Evolutionary conservation across 2,113 vertebrate genomes (phyloP), one percentile per base, ranked within the genome.

Genomic region (Hyperoodon ampullatus): DNA sequence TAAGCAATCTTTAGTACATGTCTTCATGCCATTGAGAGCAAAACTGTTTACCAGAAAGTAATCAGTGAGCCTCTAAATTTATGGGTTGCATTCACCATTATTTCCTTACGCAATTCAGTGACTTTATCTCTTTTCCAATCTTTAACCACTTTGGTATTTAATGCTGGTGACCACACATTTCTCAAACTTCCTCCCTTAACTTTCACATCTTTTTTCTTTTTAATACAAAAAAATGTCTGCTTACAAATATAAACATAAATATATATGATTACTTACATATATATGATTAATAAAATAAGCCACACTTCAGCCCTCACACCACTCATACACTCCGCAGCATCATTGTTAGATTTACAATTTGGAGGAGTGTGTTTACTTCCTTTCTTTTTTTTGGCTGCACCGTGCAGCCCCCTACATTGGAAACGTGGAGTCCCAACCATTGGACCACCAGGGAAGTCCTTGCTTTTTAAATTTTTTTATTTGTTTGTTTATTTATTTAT

Each of bases 141-240:
- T 68, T 87, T 87, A 61, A 42, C 75, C 9, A 30, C 58, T 89
- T 92, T 65, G 23, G 8, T 93, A 58, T 91, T 96, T 58, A 83
- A 58, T 78, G 39, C 55, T 58, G 68, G 6, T 39, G 44, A 92
- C 12, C 11, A 74, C 23, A 53, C 16, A 74, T 26, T 87, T 94
- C 50, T 97, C 28, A 35, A 88, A 84, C 81, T 77, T 94, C 70
- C 88, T 78, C 33, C 61, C 44, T 92, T 74, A 89, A 24, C 88
- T 68, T 60, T 87, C 30, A 78, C 44, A 19, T 28, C 85, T 66
- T 77, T 72, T 70, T 61, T 68, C 12, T 75, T 91, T 60, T 80
- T 70, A 90, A 53, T 87, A 66, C 30, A 78, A 92, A 82, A 92
- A 72, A 21, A 9, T n/a, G 42, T 39, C 44, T 93, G 15, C 47